Conservation (phyloP, 37 sponge, comb jelly and placozoan species). For the Chondrosia reniformis region DNA sequence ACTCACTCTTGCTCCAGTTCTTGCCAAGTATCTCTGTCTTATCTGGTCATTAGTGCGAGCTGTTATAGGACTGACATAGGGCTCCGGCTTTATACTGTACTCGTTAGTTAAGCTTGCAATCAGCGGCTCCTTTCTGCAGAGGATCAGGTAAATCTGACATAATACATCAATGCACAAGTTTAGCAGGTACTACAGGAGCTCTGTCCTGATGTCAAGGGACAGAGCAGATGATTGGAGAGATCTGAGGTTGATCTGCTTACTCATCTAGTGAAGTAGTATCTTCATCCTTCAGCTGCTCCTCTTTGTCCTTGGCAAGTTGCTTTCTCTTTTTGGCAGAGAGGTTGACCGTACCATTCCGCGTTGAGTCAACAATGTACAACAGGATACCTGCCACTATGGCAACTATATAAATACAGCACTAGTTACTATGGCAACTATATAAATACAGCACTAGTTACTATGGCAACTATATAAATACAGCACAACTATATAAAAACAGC, state of each 20-base stretch:
- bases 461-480: slow-evolving; percentile 17
- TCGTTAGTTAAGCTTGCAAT: background rate
- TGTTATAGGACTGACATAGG: background rate
- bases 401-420: slow-evolving; percentile 29
- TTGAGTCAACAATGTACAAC: slow-evolving; percentile 50
- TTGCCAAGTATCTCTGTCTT: background rate
- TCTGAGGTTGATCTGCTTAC: background rate
- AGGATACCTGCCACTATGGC: slow-evolving; percentile 29
- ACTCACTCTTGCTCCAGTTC: background rate
- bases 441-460: slow-evolving; percentile 28
- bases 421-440: background rate
- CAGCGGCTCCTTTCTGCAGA: too few species aligned
- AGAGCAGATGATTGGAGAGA: too few species aligned
- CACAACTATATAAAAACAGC: background rate
- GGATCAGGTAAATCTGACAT: too few species aligned
- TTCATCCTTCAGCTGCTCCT: slow-evolving; percentile 4
- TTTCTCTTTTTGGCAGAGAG: slow-evolving; percentile 54
- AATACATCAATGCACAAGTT: too few species aligned
- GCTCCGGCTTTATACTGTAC: slow-evolving; percentile 1
- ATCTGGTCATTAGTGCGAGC: background rate
- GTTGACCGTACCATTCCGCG: slow-evolving; percentile 43
- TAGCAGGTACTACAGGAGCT: too few species aligned
- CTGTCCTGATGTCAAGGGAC: too few species aligned
- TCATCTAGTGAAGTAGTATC: background rate
- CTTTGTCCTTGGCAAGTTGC: slow-evolving; percentile 20